Percentiles rank a stretch among this genome's conserved stretches.
These are phyloP conservation scores for Stomatorhinus walkeri DNA, from an alignment of 2,797 vertebrate genomes.

Conservation along the genomic window DNA sequence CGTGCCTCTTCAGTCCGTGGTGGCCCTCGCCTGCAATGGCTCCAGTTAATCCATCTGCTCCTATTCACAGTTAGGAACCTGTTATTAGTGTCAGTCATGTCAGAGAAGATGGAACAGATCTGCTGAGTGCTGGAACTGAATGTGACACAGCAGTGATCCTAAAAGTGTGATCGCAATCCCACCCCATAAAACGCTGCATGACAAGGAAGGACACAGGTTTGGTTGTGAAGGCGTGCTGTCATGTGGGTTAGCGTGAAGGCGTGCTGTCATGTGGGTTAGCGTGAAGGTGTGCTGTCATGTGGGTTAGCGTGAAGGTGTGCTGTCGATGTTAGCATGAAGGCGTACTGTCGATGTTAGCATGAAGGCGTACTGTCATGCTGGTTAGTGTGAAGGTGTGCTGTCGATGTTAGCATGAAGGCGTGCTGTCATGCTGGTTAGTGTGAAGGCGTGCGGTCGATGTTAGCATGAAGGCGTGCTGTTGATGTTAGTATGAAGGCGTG, in stretches of 20 bases:
- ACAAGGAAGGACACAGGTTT: background rate
- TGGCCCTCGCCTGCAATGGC: slow-evolving; percentile 40
- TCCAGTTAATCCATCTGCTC: slow-evolving; percentile 24
- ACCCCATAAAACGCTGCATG: background rate
- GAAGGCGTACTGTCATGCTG: background rate
- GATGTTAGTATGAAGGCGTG: background rate
- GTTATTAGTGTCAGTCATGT: background rate
- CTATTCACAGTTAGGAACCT: slow-evolving; percentile 42
- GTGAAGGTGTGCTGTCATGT: background rate
- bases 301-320: background rate
- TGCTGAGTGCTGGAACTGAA: slow-evolving; percentile 22
- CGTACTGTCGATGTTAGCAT: background rate
- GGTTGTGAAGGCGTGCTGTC: background rate
- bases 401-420: background rate
- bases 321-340: background rate
- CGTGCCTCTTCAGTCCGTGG: slow-evolving; percentile 39
- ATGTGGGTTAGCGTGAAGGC: background rate
- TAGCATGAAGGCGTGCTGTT: background rate
- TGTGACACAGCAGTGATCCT: background rate
- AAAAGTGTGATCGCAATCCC: background rate
- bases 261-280: background rate
- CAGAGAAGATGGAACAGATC: background rate
- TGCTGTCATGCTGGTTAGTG: background rate
- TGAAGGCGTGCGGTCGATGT: background rate
- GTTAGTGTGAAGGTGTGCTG: background rate